These are phyloP conservation scores for Notamacropus eugenii DNA, from an alignment of 2,797 vertebrate genomes.

Conservation along the genomic window DNA sequence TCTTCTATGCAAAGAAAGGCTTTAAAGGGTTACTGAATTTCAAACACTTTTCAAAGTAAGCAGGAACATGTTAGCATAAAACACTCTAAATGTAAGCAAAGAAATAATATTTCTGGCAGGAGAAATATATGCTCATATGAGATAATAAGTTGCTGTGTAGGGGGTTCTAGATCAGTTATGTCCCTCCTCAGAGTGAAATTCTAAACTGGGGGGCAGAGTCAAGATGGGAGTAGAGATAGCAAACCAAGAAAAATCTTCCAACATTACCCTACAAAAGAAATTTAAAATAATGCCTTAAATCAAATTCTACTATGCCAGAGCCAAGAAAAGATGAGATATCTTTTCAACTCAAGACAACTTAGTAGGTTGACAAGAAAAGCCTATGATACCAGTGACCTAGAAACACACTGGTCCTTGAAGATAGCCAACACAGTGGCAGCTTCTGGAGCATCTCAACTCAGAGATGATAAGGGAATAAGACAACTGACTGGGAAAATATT, in stretches of 20 bases:
- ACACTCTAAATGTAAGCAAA: slow-evolving; percentile 15
- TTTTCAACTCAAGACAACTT: not conserved
- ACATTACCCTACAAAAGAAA: not conserved
- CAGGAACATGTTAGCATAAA: slow-evolving; percentile 26
- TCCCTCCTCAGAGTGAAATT: not conserved
- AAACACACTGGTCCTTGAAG: not conserved
- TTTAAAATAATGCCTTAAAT: not conserved
- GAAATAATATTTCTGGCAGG: slow-evolving; percentile 14
- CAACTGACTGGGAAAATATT: not conserved
- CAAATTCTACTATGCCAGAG: not conserved
- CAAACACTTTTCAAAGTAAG: slow-evolving; percentile 57
- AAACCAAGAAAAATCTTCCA: not conserved
- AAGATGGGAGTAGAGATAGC: not conserved
- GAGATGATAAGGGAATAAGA: not conserved
- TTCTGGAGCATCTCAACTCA: not conserved
- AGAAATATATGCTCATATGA: slow-evolving; percentile 45
- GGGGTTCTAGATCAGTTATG: slow-evolving; percentile 23
- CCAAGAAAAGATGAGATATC: not conserved
- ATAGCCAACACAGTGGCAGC: not conserved
- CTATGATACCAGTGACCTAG: not conserved
- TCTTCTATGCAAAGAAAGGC: not conserved
- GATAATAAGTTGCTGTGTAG: slow-evolving; percentile 10
- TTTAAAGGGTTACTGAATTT: slow-evolving; percentile 28
- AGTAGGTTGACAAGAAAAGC: not conserved
- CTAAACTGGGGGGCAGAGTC: not conserved